phyloP scores from a whole-genome alignment of 2,797 vertebrate genomes.

The Kryptopterus vitreolus region DNA sequence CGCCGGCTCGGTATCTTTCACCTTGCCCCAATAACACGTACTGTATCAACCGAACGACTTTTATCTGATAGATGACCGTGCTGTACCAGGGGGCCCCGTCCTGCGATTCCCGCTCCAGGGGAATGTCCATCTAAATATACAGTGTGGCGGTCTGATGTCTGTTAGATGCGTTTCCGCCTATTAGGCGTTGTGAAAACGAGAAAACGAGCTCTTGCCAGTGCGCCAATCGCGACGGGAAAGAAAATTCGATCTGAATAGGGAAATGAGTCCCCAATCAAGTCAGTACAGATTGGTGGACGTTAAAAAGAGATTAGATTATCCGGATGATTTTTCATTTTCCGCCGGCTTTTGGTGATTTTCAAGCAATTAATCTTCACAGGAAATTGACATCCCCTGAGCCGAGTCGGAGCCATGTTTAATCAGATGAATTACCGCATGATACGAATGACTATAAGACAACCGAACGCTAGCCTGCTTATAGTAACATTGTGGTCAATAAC shows the following conservation, averaged over 20 bases:
- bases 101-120: background rate
- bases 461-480: background rate
- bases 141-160: background rate
- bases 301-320: background rate
- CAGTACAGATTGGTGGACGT: background rate
- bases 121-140: background rate
- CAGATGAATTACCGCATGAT: background rate
- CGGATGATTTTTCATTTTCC: conserved; percentile 6
- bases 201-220: background rate
- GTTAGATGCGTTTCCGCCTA: background rate
- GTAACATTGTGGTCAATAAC: too few species aligned
- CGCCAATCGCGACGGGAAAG: background rate
- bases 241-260: background rate
- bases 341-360: background rate
- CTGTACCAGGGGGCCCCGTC: background rate
- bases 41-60: background rate
- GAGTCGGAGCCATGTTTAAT: background rate
- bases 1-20: background rate
- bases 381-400: background rate
- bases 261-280: background rate
- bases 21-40: background rate
- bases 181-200: background rate
- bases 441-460: conserved; percentile 7
- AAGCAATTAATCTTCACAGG: background rate
- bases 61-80: background rate